These are phyloP conservation scores for Agonopterix heracliana DNA, from an alignment of 2,888 invertebrate species.

Conservation along the genomic window DNA sequence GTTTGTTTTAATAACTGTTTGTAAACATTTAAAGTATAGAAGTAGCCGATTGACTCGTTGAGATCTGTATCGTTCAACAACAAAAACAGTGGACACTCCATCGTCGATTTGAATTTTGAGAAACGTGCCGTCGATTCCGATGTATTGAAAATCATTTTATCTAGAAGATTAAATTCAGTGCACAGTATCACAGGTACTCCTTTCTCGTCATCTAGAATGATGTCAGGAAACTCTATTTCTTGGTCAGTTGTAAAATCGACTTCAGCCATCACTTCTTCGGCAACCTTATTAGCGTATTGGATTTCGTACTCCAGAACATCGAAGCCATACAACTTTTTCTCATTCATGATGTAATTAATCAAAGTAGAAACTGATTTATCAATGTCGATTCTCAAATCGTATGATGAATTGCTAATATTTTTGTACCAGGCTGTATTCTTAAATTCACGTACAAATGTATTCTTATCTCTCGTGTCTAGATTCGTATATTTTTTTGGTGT, in stretches of 20 bases:
- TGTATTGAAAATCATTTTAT: constrained; percentile 32
- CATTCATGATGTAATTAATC: constrained; percentile 37
- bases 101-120: constrained; percentile 28
- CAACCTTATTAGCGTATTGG: constrained; percentile 16
- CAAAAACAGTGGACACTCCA: constrained; percentile 37
- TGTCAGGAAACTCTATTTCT: constrained; percentile 40
- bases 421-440: constrained; percentile 25
- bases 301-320: constrained; percentile 31
- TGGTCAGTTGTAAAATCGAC: constrained; percentile 28
- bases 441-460: constrained; percentile 22
- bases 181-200: constrained; percentile 37
- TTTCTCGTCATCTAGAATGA: constrained; percentile 35
- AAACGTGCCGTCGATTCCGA: constrained; percentile 24
- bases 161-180: constrained; percentile 26
- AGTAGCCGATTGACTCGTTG: constrained; percentile 36
- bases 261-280: constrained; percentile 26
- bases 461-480: constrained; percentile 24
- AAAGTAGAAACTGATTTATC: constrained; percentile 33
- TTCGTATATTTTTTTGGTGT: constrained; percentile 1
- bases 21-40: constrained; percentile 37
- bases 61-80: constrained; percentile 25
- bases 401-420: constrained; percentile 11
- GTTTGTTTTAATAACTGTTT: constrained; percentile 27
- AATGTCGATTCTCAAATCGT: constrained; percentile 21
- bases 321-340: constrained; percentile 33